A percentile compares a stretch with the other conserved stretches of the same genome.
Conservation (phyloP, 2,113 vertebrate genomes). For the Poicephalus gulielmi region DNA sequence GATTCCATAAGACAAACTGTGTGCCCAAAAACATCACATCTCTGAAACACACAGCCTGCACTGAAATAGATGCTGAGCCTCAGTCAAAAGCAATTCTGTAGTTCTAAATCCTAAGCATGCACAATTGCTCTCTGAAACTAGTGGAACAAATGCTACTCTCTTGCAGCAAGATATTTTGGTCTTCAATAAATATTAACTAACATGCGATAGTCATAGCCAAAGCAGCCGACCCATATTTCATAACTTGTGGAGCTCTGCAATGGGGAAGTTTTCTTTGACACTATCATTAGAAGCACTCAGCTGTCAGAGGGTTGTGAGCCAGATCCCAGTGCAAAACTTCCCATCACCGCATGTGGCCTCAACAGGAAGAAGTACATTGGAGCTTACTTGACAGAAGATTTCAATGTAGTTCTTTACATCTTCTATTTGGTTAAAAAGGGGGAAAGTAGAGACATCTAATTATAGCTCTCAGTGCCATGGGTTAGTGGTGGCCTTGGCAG, state of each 20-base stretch:
- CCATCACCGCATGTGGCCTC: neutral
- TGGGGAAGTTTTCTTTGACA: constrained; percentile 13
- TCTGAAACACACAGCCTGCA: constrained; percentile 25
- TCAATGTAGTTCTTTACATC: neutral
- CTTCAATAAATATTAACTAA: constrained; percentile 70
- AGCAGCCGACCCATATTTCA: constrained; percentile 64
- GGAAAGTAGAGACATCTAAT: neutral
- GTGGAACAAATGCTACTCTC: constrained; percentile 57
- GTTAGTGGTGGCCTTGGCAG: too few relatives aligned
- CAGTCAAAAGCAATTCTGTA: constrained; percentile 30
- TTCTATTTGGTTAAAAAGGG: neutral
- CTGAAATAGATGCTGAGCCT: constrained; percentile 35
- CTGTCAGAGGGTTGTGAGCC: neutral
- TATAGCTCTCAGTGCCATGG: neutral
- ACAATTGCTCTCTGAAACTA: constrained; percentile 42
- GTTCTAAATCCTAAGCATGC: constrained; percentile 8
- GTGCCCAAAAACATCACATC: neutral
- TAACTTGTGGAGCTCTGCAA: neutral
- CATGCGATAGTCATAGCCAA: constrained; percentile 33
- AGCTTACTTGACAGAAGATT: neutral
- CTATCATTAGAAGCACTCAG: neutral
- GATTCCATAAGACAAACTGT: neutral
- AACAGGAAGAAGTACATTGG: neutral
- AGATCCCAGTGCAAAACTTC: neutral
- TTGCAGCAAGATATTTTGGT: constrained; percentile 56